These are phyloP conservation scores for Acanthopagrus latus DNA, from an alignment of 2,797 vertebrate species.

Conservation along the genomic window DNA sequence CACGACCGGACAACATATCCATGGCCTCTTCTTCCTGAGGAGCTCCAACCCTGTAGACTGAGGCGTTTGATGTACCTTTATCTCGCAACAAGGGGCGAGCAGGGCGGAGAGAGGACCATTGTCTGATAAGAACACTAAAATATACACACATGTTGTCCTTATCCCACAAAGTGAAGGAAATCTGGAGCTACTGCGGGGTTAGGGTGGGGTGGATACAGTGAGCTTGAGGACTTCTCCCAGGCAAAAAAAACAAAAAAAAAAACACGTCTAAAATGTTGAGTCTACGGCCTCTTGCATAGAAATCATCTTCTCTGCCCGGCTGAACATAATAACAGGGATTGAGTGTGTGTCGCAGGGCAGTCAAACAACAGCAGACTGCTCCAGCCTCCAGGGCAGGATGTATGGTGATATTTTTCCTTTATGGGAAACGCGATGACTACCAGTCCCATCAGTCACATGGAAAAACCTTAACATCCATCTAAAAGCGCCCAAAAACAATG, in stretches of 20 bases:
- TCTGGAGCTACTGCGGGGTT: constrained; percentile 49
- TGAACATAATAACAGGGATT: constrained; percentile 80
- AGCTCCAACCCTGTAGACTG: constrained; percentile 41
- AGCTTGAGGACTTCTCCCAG: constrained; percentile 53
- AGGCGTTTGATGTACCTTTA: constrained; percentile 75
- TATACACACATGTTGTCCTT: constrained; percentile 74
- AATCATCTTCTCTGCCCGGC: constrained; percentile 71
- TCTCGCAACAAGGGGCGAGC: constrained; percentile 59
- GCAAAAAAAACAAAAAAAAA: too few relatives aligned
- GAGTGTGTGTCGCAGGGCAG: constrained; percentile 51
- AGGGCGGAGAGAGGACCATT: constrained; percentile 47
- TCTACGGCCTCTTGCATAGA: constrained; percentile 65
- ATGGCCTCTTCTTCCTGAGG: constrained; percentile 53
- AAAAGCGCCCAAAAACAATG: constrained; percentile 19
- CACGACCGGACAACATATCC: constrained; percentile 34
- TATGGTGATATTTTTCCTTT: constrained; percentile 45
- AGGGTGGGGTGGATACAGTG: constrained; percentile 33
- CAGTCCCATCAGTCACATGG: constrained; percentile 41
- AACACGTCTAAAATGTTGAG: constrained; percentile 74
- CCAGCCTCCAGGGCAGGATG: constrained; percentile 29
- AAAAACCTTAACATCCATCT: constrained; percentile 38
- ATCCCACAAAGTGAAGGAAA: constrained; percentile 81
- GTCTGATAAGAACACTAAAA: constrained; percentile 76
- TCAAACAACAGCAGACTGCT: constrained; percentile 51
- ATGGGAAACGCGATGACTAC: constrained; percentile 41